Percentiles rank a stretch among this genome's conserved stretches.
Evolutionary conservation across 2,888 invertebrate genomes (phyloP).

Genomic region (Allygus modestus): DNA sequence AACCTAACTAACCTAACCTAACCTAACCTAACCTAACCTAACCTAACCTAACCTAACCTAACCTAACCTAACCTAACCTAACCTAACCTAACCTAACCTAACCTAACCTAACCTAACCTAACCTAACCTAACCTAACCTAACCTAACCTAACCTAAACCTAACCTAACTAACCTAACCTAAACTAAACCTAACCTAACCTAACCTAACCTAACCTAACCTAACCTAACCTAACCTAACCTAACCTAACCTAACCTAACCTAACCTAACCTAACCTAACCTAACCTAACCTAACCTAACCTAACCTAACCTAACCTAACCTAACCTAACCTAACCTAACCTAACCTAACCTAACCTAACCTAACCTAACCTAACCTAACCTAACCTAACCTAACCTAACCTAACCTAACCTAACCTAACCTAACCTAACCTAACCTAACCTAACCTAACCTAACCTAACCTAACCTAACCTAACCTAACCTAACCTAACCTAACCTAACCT

Average conservation of each 20-base stretch:
- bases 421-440: constrained; percentile 64
- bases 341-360: constrained; percentile 65
- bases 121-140: constrained; percentile 65
- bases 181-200: constrained; percentile 7
- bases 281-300: constrained; percentile 65
- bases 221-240: constrained; percentile 66
- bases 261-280: constrained; percentile 54
- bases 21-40: constrained; percentile 64
- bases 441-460: constrained; percentile 66
- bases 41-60: constrained; percentile 43
- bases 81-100: constrained; percentile 62
- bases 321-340: constrained; percentile 65
- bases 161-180: constrained; percentile 59
- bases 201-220: constrained; percentile 60
- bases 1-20: constrained; percentile 65
- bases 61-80: constrained; percentile 64
- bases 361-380: constrained; percentile 65
- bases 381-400: constrained; percentile 65
- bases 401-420: constrained; percentile 64
- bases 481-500: constrained; percentile 24
- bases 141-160: constrained; percentile 65
- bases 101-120: constrained; percentile 64
- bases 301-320: constrained; percentile 65
- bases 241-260: constrained; percentile 65
- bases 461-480: constrained; percentile 62